Evolutionary conservation across 1,140 invertebrate species (phyloP).

Genomic region (Homalodisca vitripennis): DNA sequence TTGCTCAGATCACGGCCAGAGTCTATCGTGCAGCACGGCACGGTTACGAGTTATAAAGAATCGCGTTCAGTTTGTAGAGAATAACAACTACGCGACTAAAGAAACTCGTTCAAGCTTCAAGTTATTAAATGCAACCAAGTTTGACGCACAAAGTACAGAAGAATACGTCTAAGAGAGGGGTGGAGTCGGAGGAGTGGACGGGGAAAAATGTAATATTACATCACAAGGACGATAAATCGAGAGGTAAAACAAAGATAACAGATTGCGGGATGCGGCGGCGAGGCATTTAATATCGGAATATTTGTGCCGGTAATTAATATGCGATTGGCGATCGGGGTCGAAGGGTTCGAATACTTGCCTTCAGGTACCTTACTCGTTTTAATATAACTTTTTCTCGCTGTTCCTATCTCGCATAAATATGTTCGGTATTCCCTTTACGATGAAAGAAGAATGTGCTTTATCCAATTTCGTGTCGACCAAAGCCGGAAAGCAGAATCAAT

Average conservation of each 20-base stretch:
- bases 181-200: background rate
- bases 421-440: background rate
- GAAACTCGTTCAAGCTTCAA: background rate
- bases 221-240: slow-evolving; percentile 9
- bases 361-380: background rate
- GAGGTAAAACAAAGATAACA: background rate
- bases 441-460: slow-evolving; percentile 6
- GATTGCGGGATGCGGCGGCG: background rate
- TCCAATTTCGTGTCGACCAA: background rate
- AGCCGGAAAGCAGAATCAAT: no score
- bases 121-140: background rate
- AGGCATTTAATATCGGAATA: slow-evolving; percentile 16
- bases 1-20: no score
- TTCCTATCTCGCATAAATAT: background rate
- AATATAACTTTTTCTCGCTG: slow-evolving; percentile 7
- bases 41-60: no score
- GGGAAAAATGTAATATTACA: slow-evolving; percentile 12
- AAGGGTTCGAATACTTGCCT: background rate
- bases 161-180: background rate
- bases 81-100: no score
- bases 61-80: no score
- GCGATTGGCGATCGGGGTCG: background rate
- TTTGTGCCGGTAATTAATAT: slow-evolving; percentile 2
- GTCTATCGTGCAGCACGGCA: no score
- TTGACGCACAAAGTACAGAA: background rate